These are phyloP conservation scores for Lynx canadensis DNA, from an alignment of 2,113 vertebrate genomes.

Conservation along the genomic window DNA sequence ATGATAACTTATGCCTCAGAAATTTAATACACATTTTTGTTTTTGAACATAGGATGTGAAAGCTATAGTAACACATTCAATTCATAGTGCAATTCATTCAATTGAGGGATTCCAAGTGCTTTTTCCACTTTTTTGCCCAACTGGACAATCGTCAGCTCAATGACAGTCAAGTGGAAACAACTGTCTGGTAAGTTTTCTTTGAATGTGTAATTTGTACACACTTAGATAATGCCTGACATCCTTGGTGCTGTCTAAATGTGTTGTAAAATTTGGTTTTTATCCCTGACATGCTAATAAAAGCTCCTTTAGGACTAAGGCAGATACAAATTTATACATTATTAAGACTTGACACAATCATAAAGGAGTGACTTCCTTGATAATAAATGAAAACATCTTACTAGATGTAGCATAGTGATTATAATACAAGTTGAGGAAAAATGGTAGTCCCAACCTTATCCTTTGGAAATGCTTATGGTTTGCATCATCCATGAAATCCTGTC, in stretches of 20 bases:
- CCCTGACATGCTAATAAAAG: neutral
- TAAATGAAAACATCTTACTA: neutral
- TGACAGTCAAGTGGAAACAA: constrained; percentile 93
- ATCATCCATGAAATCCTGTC: neutral
- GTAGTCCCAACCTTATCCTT: neutral
- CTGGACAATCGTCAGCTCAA: constrained; percentile 94
- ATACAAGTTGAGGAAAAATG: neutral
- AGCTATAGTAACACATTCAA: constrained; percentile 97
- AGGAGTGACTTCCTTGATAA: neutral
- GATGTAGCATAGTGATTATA: neutral
- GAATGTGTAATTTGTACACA: neutral
- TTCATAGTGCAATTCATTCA: constrained; percentile 98
- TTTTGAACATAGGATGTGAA: constrained; percentile 92
- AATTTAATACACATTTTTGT: constrained; percentile 64
- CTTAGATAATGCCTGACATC: neutral
- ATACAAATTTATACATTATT: neutral
- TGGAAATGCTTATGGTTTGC: neutral
- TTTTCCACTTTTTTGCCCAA: constrained; percentile 96
- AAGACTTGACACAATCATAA: neutral
- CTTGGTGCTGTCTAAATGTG: neutral
- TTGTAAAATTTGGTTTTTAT: neutral
- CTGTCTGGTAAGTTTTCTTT: constrained; percentile 91
- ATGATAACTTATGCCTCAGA: neutral
- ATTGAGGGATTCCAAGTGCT: constrained; percentile 98
- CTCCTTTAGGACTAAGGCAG: constrained; percentile 23